phyloP scores from a whole-genome alignment of 2,888 invertebrate genomes.

The Scaptomyza polygonia region DNA sequence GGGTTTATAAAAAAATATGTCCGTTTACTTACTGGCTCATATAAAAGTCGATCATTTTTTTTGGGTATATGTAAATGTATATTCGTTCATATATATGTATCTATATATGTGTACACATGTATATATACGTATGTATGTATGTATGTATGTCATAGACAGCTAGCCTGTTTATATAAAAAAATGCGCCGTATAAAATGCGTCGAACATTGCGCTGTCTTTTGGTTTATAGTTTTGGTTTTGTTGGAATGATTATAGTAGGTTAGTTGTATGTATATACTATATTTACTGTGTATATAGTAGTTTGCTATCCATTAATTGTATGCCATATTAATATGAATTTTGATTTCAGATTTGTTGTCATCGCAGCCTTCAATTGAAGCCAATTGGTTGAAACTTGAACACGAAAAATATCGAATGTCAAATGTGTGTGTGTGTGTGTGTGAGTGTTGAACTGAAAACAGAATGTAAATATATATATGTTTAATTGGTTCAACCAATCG shows the following conservation, averaged over 20 bases:
- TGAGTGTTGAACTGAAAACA: not conserved
- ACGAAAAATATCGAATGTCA: slow-evolving; percentile 10
- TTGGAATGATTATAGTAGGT: slow-evolving; percentile 62
- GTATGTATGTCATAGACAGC: slow-evolving; percentile 63
- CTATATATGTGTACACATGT: slow-evolving; percentile 24
- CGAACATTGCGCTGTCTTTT: slow-evolving; percentile 56
- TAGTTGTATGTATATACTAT: slow-evolving; percentile 40
- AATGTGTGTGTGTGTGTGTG: not conserved
- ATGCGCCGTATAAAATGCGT: slow-evolving; percentile 77
- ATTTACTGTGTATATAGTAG: slow-evolving; percentile 14
- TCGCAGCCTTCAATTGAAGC: slow-evolving; percentile 78
- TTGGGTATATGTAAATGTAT: slow-evolving; percentile 48
- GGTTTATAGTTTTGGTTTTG: slow-evolving; percentile 42
- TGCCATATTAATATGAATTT: slow-evolving; percentile 75
- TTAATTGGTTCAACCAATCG: slow-evolving; percentile 23
- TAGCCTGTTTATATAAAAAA: slow-evolving; percentile 70
- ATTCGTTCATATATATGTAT: slow-evolving; percentile 37
- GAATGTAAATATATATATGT: not conserved
- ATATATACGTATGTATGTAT: slow-evolving; percentile 2
- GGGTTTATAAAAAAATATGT: slow-evolving; percentile 77
- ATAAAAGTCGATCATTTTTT: slow-evolving; percentile 65
- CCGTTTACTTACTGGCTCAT: slow-evolving; percentile 75
- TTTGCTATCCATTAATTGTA: slow-evolving; percentile 51
- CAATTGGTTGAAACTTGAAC: slow-evolving; percentile 67
- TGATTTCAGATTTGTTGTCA: slow-evolving; percentile 74